phyloP scores from a whole-genome alignment of 2,888 invertebrate species.

The Drosophila maculinotata region DNA sequence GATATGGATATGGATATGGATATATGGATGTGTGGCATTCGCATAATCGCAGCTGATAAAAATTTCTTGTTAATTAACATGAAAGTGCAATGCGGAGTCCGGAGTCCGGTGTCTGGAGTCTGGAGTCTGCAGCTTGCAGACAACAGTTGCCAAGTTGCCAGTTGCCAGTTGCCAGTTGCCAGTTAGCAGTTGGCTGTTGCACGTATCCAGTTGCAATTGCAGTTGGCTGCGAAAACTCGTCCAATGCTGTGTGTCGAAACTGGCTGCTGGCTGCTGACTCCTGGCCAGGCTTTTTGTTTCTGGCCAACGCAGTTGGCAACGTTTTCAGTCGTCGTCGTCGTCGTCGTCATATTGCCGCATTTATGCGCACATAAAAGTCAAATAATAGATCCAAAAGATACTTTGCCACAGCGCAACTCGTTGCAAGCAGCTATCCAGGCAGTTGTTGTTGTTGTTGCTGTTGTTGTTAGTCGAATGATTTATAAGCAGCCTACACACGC shows the following conservation, averaged over 20 bases:
- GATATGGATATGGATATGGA: slow-evolving; percentile 1
- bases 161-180: slow-evolving; percentile 27
- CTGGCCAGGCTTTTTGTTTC: slow-evolving; percentile 21
- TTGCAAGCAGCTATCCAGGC: slow-evolving; percentile 51
- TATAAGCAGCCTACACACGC: slow-evolving; percentile 55
- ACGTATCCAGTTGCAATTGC: slow-evolving; percentile 32
- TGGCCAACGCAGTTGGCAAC: slow-evolving; percentile 40
- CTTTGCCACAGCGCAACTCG: slow-evolving; percentile 66
- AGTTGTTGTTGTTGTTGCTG: slow-evolving; percentile 16
- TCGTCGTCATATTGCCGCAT: slow-evolving; percentile 78
- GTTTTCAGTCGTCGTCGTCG: slow-evolving; percentile 60
- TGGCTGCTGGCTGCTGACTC: slow-evolving; percentile 28
- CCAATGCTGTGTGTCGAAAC: slow-evolving; percentile 36
- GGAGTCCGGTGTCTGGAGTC: slow-evolving; percentile 8
- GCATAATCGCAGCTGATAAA: slow-evolving; percentile 71
- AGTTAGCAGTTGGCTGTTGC: too few species aligned
- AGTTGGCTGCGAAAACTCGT: slow-evolving; percentile 48
- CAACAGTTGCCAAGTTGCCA: slow-evolving; percentile 15
- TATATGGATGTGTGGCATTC: slow-evolving; percentile 45
- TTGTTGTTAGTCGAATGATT: slow-evolving; percentile 67
- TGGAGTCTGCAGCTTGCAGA: too few species aligned
- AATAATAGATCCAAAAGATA: slow-evolving; percentile 82
- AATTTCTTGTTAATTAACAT: slow-evolving; percentile 76
- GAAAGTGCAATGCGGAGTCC: slow-evolving; percentile 67
- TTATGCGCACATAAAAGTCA: slow-evolving; percentile 82